Percentiles rank a stretch among this genome's conserved stretches.
Evolutionary conservation across 2,888 invertebrate species (phyloP).

Genomic region (Sabellastarte sp.): DNA sequence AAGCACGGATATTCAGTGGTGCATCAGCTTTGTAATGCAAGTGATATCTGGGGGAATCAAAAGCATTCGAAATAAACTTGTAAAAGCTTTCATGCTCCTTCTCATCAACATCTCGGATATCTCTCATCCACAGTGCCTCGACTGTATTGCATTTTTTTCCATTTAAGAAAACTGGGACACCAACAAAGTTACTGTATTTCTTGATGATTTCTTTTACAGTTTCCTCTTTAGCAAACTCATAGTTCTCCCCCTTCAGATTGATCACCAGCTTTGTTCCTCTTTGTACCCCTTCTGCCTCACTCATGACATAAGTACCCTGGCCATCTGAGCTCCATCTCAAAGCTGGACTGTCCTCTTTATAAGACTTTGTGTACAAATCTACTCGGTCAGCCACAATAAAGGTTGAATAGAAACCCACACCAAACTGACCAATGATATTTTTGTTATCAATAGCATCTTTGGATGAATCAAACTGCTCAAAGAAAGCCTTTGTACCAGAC

Average conservation of each 20-base stretch:
- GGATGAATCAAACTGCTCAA: not conserved
- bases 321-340: slow-evolving; percentile 89
- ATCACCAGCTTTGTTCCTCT: slow-evolving; percentile 91
- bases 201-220: slow-evolving; percentile 80
- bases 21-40: slow-evolving; percentile 92
- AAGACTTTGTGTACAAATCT: slow-evolving; percentile 80
- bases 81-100: slow-evolving; percentile 93
- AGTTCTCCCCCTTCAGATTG: slow-evolving; percentile 81
- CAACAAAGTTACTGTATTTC: slow-evolving; percentile 97
- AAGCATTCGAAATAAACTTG: slow-evolving; percentile 79
- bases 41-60: slow-evolving; percentile 83
- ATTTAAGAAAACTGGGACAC: slow-evolving; percentile 87
- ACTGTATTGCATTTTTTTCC: slow-evolving; percentile 85
- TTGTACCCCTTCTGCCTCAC: slow-evolving; percentile 79
- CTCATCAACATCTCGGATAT: slow-evolving; percentile 79
- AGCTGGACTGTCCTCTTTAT: slow-evolving; percentile 68
- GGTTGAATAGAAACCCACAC: slow-evolving; percentile 95
- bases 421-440: slow-evolving; percentile 76
- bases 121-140: slow-evolving; percentile 89
- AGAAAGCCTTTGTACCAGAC: slow-evolving; percentile 81
- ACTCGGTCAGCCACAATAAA: slow-evolving; percentile 97
- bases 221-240: slow-evolving; percentile 86
- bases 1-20: slow-evolving; percentile 84
- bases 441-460: slow-evolving; percentile 25
- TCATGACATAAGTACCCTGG: slow-evolving; percentile 84